Conservation (phyloP, 2,113 vertebrate genomes). For the Dendropsophus ebraccatus region DNA sequence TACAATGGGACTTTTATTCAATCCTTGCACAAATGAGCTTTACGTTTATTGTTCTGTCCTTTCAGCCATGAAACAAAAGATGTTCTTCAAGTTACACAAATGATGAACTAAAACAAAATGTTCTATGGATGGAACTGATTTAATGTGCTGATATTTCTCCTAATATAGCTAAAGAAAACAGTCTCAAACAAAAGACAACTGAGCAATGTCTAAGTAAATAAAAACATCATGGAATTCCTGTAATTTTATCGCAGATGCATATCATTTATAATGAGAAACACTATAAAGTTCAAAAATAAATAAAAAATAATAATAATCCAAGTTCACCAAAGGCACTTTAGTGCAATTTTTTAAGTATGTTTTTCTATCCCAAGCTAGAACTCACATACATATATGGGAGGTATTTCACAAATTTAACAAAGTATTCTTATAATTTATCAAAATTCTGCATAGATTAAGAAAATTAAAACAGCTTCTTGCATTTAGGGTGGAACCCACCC, state of each 20-base stretch:
- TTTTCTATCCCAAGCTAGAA: too few species aligned
- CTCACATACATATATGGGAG: too few species aligned
- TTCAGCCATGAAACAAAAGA: conserved; percentile 39
- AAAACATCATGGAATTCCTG: background rate
- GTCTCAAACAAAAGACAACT: background rate
- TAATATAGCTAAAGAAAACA: background rate
- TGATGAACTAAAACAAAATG: conserved; percentile 17
- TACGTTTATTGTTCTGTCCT: conserved; percentile 9
- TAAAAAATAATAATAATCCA: background rate
- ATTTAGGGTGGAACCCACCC: too few species aligned
- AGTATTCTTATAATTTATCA: too few species aligned
- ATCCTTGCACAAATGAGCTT: conserved; percentile 5
- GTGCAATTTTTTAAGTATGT: too few species aligned
- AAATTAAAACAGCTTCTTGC: too few species aligned
- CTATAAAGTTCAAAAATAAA: background rate
- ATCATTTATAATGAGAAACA: background rate
- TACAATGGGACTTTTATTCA: background rate
- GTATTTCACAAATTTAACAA: too few species aligned
- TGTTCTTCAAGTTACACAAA: conserved; percentile 1
- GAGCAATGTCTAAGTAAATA: background rate
- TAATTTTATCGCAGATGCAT: background rate
- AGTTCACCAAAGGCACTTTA: too few species aligned
- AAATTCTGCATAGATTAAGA: too few species aligned
- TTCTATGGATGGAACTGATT: background rate
- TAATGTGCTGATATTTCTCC: conserved; percentile 19